A percentile compares a stretch with the other conserved stretches of the same genome.
phyloP scores from a whole-genome alignment of 2,888 invertebrate species.

The Endotricha flammealis region DNA sequence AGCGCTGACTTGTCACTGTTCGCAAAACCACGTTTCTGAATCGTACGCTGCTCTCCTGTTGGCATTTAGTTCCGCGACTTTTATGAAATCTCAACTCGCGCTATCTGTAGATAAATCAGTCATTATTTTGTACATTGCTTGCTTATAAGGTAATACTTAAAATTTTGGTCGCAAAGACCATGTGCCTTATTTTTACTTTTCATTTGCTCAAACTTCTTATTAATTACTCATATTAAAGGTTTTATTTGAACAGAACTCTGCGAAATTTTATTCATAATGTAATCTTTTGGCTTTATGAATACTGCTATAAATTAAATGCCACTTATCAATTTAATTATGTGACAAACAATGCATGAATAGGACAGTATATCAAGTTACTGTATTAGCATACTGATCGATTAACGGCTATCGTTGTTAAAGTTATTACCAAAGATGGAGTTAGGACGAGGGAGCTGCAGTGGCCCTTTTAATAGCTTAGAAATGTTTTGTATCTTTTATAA shows the following conservation, averaged over 20 bases:
- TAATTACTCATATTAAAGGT: slow-evolving; percentile 35
- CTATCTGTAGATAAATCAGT: slow-evolving; percentile 34
- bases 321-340: slow-evolving; percentile 24
- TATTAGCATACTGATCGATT: slow-evolving; percentile 48
- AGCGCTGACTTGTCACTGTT: slow-evolving; percentile 22
- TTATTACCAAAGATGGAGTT: slow-evolving; percentile 74
- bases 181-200: slow-evolving; percentile 68
- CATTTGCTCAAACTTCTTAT: slow-evolving; percentile 62
- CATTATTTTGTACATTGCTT: slow-evolving; percentile 24
- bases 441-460: slow-evolving; percentile 47
- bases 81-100: slow-evolving; percentile 37
- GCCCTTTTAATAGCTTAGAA: slow-evolving; percentile 65
- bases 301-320: slow-evolving; percentile 21
- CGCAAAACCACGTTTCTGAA: background rate
- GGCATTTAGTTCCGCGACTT: slow-evolving; percentile 15
- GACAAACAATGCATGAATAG: slow-evolving; percentile 28
- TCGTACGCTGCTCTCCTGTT: background rate
- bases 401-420: slow-evolving; percentile 63
- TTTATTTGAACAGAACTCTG: background rate
- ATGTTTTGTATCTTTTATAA: slow-evolving; percentile 74
- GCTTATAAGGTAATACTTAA: slow-evolving; percentile 27
- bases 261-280: background rate
- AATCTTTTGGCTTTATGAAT: slow-evolving; percentile 25
- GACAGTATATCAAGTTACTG: no score
- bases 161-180: slow-evolving; percentile 53